Percentiles rank a stretch among this genome's conserved stretches.
Conservation (phyloP, 1,140 invertebrate species). For the Drosophila tropicalis region DNA sequence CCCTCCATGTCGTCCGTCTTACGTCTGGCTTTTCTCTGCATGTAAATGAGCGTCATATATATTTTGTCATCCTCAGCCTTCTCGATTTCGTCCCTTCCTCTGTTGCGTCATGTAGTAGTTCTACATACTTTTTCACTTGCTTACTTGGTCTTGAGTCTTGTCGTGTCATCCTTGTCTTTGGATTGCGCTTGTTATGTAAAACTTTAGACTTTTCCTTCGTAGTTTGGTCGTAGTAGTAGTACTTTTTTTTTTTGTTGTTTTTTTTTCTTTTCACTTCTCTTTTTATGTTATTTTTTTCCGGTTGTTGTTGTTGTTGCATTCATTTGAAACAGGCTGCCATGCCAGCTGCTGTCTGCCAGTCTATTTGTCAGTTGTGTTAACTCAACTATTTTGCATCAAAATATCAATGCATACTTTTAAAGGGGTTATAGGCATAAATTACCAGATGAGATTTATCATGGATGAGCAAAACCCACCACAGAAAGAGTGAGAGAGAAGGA, state of each 20-base stretch:
- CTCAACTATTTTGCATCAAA: slow-evolving; percentile 75
- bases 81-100: no score
- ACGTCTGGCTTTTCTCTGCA: slow-evolving; percentile 43
- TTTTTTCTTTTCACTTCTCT: not conserved
- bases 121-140: slow-evolving; percentile 19
- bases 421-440: slow-evolving; percentile 67
- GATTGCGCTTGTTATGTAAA: slow-evolving; percentile 63
- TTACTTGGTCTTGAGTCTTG: slow-evolving; percentile 29
- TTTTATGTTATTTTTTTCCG: not conserved
- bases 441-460: slow-evolving; percentile 22
- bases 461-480: not conserved
- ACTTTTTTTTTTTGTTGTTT: slow-evolving; percentile 1
- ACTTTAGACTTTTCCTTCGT: slow-evolving; percentile 49
- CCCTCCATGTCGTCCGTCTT: slow-evolving; percentile 41
- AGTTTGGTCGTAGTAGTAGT: slow-evolving; percentile 15
- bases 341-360: slow-evolving; percentile 51
- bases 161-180: slow-evolving; percentile 42
- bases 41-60: slow-evolving; percentile 76
- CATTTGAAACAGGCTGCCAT: not conserved
- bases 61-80: slow-evolving; percentile 15
- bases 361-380: slow-evolving; percentile 56
- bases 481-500: not conserved
- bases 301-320: slow-evolving; percentile 18
- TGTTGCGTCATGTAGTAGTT: not conserved
- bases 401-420: slow-evolving; percentile 69